These are phyloP conservation scores for Proteles cristata DNA, from an alignment of 2,113 vertebrate species.

Conservation along the genomic window DNA sequence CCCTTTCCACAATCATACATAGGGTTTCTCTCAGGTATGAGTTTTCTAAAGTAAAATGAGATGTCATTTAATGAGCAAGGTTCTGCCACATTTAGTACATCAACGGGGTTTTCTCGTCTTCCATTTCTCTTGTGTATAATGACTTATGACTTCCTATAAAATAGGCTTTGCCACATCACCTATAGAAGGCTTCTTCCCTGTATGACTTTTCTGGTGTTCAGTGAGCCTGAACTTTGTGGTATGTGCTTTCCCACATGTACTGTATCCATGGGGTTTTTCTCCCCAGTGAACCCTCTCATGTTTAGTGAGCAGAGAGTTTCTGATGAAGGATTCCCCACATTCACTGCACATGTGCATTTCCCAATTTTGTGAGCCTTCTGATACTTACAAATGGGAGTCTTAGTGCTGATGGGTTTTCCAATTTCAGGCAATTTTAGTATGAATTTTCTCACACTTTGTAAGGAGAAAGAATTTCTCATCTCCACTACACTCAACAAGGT, in stretches of 20 bases:
- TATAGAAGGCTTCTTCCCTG: background rate
- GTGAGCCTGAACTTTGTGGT: background rate
- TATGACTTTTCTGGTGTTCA: conserved; percentile 45
- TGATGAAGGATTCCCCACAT: background rate
- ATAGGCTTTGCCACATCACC: background rate
- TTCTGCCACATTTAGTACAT: background rate
- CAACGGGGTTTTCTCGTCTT: background rate
- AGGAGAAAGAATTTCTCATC: background rate
- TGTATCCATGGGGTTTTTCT: background rate
- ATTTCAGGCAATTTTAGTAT: background rate
- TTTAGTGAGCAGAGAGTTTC: background rate
- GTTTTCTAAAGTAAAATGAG: background rate
- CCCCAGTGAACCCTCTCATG: background rate
- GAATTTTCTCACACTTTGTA: background rate
- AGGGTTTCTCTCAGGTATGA: background rate
- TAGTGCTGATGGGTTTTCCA: background rate
- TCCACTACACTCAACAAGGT: background rate
- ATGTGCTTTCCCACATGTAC: background rate
- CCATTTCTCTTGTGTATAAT: background rate
- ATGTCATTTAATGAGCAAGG: background rate
- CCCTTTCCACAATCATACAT: background rate
- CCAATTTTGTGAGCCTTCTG: background rate
- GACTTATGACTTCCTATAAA: background rate
- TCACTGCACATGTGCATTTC: background rate
- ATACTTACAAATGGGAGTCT: background rate